A percentile compares a stretch with the other conserved stretches of the same genome.
Evolutionary conservation across 2,888 invertebrate genomes (phyloP).

Genomic region (Liodrosophila aerea): DNA sequence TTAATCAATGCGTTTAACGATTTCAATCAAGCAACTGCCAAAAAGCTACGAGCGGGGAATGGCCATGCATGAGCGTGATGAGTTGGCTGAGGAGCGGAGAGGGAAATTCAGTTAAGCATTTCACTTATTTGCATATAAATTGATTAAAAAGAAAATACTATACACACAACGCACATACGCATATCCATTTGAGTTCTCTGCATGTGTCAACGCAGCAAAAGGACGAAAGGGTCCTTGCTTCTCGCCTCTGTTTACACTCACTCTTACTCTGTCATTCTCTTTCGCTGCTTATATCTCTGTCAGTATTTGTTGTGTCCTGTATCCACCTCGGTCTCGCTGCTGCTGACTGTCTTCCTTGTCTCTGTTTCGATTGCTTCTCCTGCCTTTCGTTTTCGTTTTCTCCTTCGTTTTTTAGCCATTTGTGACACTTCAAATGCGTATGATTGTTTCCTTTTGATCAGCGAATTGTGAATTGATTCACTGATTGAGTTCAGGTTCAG

Average conservation of each 20-base stretch:
- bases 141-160: slow-evolving; percentile 75
- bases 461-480: slow-evolving; percentile 78
- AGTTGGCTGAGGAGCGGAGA: slow-evolving; percentile 31
- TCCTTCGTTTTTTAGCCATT: slow-evolving; percentile 61
- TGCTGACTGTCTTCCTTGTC: neutral
- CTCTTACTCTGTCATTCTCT: too few species aligned
- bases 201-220: slow-evolving; percentile 66
- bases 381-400: neutral
- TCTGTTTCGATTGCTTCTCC: slow-evolving; percentile 5
- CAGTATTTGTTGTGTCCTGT: neutral
- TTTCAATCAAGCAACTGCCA: slow-evolving; percentile 71
- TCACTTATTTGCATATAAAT: slow-evolving; percentile 80
- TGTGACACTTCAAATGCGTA: slow-evolving; percentile 79
- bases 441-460: slow-evolving; percentile 80
- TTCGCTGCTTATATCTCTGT: neutral
- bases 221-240: slow-evolving; percentile 58
- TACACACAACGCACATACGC: slow-evolving; percentile 28
- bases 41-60: slow-evolving; percentile 43
- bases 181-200: slow-evolving; percentile 40
- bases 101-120: slow-evolving; percentile 76
- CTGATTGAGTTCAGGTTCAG: slow-evolving; percentile 78
- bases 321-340: neutral
- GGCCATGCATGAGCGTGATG: too few species aligned
- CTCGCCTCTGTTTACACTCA: too few species aligned
- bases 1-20: slow-evolving; percentile 75